These are phyloP conservation scores for Odobenus rosmarus DNA, from an alignment of 2,113 vertebrate species.

Conservation along the genomic window DNA sequence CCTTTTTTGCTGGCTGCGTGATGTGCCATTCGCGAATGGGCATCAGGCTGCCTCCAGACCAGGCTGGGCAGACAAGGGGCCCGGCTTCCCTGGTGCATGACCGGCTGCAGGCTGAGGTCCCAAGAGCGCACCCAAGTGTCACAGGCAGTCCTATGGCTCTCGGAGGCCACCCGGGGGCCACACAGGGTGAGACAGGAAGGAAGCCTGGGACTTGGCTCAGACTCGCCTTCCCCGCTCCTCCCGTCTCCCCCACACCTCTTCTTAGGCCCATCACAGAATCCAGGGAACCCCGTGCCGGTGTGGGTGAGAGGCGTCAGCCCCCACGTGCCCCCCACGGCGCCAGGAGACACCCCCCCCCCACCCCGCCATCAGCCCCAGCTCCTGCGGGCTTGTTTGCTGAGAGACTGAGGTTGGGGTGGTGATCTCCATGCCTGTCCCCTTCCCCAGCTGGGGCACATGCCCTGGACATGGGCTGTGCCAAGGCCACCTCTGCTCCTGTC, in stretches of 20 bases:
- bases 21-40: fast-evolving
- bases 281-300: neutral
- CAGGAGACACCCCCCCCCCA: neutral
- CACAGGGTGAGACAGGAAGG: neutral
- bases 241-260: too few relatives aligned
- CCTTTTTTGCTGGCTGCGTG: neutral
- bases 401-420: neutral
- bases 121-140: neutral
- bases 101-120: neutral
- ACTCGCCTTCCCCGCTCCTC: neutral
- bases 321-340: neutral
- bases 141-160: neutral
- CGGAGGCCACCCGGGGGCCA: neutral
- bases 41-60: neutral
- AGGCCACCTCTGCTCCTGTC: neutral
- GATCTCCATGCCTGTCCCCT: too few relatives aligned
- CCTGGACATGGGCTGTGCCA: neutral
- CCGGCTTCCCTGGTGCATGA: fast-evolving
- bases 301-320: neutral
- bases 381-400: neutral
- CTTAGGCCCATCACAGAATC: neutral
- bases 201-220: neutral
- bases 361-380: neutral
- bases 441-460: neutral
- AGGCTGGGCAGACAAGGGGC: neutral